Percentiles rank a stretch among this genome's conserved stretches.
These are phyloP conservation scores for Clarias gariepinus DNA, from an alignment of 2,113 vertebrate genomes.

Conservation along the genomic window DNA sequence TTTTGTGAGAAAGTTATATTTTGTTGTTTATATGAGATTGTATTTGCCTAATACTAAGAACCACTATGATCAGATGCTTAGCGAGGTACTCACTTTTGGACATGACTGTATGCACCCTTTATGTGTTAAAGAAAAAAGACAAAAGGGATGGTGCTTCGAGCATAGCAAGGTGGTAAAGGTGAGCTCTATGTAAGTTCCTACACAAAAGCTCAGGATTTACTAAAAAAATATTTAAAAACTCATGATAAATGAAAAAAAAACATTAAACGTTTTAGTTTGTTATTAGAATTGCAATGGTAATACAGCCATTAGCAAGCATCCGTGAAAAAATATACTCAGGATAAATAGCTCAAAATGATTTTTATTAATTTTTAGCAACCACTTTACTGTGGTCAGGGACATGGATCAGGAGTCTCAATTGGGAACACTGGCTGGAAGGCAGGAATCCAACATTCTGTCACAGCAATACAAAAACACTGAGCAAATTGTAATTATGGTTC, in stretches of 20 bases:
- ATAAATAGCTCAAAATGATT: not conserved
- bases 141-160: not conserved
- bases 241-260: not conserved
- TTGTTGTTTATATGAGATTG: too few species aligned
- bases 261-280: not conserved
- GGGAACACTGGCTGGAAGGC: not conserved
- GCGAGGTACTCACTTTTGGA: too few species aligned
- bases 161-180: not conserved
- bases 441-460: not conserved
- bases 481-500: not conserved
- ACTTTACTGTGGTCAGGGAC: not conserved
- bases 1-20: too few species aligned
- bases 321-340: not conserved
- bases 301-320: not conserved
- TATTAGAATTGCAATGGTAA: not conserved
- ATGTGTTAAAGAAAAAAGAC: too few species aligned
- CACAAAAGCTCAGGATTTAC: not conserved
- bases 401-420: not conserved
- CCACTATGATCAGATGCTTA: too few species aligned
- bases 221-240: not conserved
- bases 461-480: not conserved
- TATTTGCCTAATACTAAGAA: too few species aligned
- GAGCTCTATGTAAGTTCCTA: not conserved
- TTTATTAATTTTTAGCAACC: not conserved
- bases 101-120: not conserved